Percentiles rank a stretch among this genome's conserved stretches.
Conservation (phyloP, 2,888 invertebrate species). For the Antitype chi region DNA sequence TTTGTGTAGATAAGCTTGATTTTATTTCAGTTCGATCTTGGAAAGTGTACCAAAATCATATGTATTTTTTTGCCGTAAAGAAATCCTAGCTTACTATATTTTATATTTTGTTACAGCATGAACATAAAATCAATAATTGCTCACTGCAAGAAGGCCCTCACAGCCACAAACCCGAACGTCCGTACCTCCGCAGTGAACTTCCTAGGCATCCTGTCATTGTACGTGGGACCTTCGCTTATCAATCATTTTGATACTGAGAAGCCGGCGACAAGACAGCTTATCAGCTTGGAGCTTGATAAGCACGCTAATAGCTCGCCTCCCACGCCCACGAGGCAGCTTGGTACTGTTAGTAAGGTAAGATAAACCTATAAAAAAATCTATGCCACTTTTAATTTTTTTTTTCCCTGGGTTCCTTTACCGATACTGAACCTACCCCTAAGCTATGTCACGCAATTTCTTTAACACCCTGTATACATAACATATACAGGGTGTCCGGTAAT, state of each 20-base stretch:
- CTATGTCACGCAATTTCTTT: no score
- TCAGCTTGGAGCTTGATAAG: slow-evolving; percentile 96
- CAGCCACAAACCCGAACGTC: slow-evolving; percentile 96
- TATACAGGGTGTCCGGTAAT: no score
- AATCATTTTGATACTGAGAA: slow-evolving; percentile 97
- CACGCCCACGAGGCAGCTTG: slow-evolving; percentile 92
- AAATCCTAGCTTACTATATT: neutral
- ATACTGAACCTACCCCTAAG: no score
- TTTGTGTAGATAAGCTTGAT: slow-evolving; percentile 82
- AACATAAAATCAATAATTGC: slow-evolving; percentile 94
- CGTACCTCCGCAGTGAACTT: slow-evolving; percentile 94
- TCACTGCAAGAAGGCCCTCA: slow-evolving; percentile 95
- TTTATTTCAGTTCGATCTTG: neutral
- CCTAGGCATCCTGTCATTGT: slow-evolving; percentile 95
- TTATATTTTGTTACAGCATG: slow-evolving; percentile 82
- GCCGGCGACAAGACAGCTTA: slow-evolving; percentile 95
- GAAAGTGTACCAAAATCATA: no score
- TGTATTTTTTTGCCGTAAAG: no score
- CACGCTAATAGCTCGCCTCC: slow-evolving; percentile 94
- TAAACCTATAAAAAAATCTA: no score
- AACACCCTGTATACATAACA: no score
- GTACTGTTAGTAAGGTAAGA: slow-evolving; percentile 84
- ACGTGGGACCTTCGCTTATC: slow-evolving; percentile 94
- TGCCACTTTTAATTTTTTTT: no score
- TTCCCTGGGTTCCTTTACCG: no score